Base-by-base conservation (phyloP, 2,888 invertebrate species). In the Torymus tubicola region DNA sequence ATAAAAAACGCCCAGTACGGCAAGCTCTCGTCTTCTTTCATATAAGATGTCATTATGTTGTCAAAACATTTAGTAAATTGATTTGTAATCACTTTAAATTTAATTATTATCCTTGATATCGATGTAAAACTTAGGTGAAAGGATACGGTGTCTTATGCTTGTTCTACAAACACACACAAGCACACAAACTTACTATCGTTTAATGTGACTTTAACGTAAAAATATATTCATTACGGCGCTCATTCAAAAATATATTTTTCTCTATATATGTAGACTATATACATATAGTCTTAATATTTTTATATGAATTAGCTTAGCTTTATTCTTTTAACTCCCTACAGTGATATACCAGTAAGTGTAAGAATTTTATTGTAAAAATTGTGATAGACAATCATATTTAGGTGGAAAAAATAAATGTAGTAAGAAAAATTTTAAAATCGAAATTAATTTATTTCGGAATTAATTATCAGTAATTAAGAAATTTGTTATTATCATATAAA, bases 21-120 rank as follows among this genome's bases (percentile, higher is more conserved):
- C 42, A 8, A 42, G 8, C 42, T 8, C 42, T 42, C 42, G 42
- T 42, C 5, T 42, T 42, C 55, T 65, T 58, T 53, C 31, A 18
- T 60, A 57, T 60, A 57, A 76, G 70, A 55, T 57, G 70, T 70
- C 57, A 70, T 78, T 68, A 63, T 73, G 61, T 61, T 63, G 63
- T 73, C 68, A 78, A 78, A 78, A 73, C 63, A 16, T 68, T 73
- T 61, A 60, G 4, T 21, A 57, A 73, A 73, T 68, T 50, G 61
- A 55, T 55, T 53, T 55, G n/a, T 55, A 60, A 67, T 78, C 61
- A 57, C 70, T 70, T 73, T 68, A 67, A 50, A 61, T 16, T 55
- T 55, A 68, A 42, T 42, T 42, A 8, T 42, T 42, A 42, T 42
- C 42, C 42, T 68, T 58, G 42, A 24, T n/a, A 67, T 72, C 31